Evolutionary conservation across 2,888 invertebrate species (phyloP).

Genomic region (Orthonevra nobilis): DNA sequence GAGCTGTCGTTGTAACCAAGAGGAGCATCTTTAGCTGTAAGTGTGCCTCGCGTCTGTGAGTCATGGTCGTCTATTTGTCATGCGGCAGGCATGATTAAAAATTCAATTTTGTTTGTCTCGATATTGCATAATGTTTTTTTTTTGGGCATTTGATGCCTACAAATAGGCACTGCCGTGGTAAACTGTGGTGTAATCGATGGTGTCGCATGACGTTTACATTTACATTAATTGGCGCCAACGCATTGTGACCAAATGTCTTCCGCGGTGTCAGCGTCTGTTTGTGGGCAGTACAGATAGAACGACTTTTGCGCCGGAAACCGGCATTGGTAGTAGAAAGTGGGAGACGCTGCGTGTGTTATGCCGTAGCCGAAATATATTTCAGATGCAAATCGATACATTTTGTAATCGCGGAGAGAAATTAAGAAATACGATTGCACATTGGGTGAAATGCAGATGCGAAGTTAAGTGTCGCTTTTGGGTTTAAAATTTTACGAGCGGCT

Average conservation of each 20-base stretch:
- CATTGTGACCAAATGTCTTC: conserved; percentile 3
- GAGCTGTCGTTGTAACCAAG: background rate
- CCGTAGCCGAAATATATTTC: conserved; percentile 38
- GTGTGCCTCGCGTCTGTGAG: background rate
- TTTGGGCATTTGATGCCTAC: too few relatives aligned
- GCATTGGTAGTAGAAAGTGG: conserved; percentile 19
- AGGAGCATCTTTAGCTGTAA: too few relatives aligned
- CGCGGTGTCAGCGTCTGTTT: background rate
- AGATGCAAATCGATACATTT: conserved; percentile 47
- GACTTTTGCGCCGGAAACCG: background rate
- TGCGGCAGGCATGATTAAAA: conserved; percentile 2
- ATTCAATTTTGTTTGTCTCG: conserved; percentile 12
- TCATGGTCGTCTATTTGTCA: background rate
- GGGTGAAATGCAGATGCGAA: conserved; percentile 32
- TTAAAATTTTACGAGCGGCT: background rate
- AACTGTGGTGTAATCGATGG: conserved; percentile 14
- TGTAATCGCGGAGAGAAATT: conserved; percentile 25
- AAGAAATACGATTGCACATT: conserved; percentile 33
- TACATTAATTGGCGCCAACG: conserved; percentile 22
- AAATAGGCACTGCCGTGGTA: too few relatives aligned
- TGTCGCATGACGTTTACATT: conserved; percentile 1
- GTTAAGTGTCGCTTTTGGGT: background rate
- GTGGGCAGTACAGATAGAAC: conserved; percentile 7
- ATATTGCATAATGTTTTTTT: too few relatives aligned
- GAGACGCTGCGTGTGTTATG: conserved; percentile 38